phyloP scores from a whole-genome alignment of 2,888 invertebrate genomes.

The Drosophila hawaiiensis region DNA sequence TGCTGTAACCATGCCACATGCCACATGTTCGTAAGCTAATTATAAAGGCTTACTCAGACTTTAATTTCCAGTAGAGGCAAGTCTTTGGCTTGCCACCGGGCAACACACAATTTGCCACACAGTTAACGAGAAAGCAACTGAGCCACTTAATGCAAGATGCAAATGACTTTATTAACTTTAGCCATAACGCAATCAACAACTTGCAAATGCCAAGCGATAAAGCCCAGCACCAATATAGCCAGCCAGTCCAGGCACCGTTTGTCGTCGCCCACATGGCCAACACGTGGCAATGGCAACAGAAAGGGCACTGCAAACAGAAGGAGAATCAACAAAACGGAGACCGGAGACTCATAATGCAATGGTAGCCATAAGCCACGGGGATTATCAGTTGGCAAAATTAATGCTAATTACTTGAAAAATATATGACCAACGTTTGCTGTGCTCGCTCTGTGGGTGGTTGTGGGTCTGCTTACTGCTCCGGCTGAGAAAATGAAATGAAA shows the following conservation, averaged over 20 bases:
- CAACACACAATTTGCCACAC: constrained; percentile 9
- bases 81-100: neutral
- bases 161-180: constrained; percentile 77
- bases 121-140: constrained; percentile 36
- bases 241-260: constrained; percentile 6
- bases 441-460: neutral
- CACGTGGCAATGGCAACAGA: constrained; percentile 13
- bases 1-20: constrained; percentile 5
- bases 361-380: constrained; percentile 53
- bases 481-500: constrained; percentile 9
- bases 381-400: constrained; percentile 82
- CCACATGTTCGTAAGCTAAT: constrained; percentile 31
- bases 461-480: neutral
- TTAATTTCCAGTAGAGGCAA: constrained; percentile 1
- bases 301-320: constrained; percentile 8
- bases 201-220: constrained; percentile 57
- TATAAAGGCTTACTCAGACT: constrained; percentile 31
- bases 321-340: constrained; percentile 7
- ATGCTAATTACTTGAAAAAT: constrained; percentile 83
- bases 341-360: constrained; percentile 35
- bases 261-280: constrained; percentile 28
- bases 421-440: constrained; percentile 70
- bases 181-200: constrained; percentile 74
- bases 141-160: constrained; percentile 75
- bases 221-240: constrained; percentile 33